These are phyloP conservation scores for Crotophaga sulcirostris DNA, from an alignment of 2,113 vertebrate genomes.

Conservation along the genomic window DNA sequence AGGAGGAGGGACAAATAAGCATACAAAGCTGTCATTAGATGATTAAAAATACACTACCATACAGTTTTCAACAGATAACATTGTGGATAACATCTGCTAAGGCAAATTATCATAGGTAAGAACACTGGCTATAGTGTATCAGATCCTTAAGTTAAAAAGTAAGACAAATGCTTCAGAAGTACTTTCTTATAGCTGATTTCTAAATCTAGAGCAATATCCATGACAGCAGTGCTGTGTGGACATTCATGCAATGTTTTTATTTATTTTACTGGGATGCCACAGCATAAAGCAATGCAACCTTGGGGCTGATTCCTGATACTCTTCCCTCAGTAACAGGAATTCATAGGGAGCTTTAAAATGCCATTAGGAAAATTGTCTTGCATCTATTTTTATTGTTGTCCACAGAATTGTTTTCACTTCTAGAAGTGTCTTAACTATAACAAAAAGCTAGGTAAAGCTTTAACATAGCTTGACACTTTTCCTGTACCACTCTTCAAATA, in stretches of 20 bases:
- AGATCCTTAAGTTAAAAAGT: background rate
- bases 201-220: background rate
- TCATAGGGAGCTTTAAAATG: background rate
- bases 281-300: background rate
- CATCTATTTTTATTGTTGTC: background rate
- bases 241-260: background rate
- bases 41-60: background rate
- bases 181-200: background rate
- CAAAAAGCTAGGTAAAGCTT: background rate
- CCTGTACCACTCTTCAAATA: background rate
- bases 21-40: background rate
- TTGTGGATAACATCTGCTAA: background rate
- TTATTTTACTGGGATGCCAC: background rate
- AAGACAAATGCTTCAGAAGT: background rate
- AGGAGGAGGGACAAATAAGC: background rate
- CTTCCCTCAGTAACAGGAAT: background rate
- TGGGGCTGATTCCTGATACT: background rate
- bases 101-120: background rate
- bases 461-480: background rate
- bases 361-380: background rate
- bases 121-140: background rate
- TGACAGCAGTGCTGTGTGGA: background rate
- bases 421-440: background rate
- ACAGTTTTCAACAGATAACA: background rate
- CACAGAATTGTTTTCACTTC: background rate